phyloP scores from a whole-genome alignment of 1,140 invertebrate genomes.

The Harlomillsia oculata region DNA sequence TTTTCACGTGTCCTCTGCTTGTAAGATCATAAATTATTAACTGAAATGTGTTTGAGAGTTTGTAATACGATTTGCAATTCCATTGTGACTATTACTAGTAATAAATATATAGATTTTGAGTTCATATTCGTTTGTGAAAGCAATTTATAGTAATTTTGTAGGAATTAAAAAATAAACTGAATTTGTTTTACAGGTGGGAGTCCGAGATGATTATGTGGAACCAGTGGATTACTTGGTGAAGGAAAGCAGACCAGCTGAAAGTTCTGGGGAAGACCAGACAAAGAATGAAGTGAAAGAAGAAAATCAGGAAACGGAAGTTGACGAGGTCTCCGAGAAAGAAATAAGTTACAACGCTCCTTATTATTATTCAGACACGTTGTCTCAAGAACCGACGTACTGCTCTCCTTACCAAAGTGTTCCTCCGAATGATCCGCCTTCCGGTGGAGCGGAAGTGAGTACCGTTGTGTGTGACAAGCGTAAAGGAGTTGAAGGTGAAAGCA shows the following conservation, averaged over 20 bases:
- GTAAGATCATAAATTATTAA: too few species aligned
- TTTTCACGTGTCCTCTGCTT: too few species aligned
- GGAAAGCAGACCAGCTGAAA: not conserved
- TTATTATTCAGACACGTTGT: constrained; percentile 33
- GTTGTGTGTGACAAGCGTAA: not conserved
- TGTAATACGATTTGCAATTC: too few species aligned
- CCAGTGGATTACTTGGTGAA: too few species aligned
- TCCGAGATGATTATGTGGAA: constrained; percentile 30
- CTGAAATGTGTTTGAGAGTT: too few species aligned
- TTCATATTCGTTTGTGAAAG: too few species aligned
- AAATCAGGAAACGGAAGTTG: not conserved
- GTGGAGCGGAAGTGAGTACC: not conserved
- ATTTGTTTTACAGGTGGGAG: constrained; percentile 17
- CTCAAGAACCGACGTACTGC: constrained; percentile 18
- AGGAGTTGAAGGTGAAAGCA: not conserved
- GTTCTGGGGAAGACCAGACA: constrained; percentile 2
- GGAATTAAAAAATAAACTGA: not conserved
- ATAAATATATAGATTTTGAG: too few species aligned
- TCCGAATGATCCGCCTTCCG: not conserved
- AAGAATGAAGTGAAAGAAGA: not conserved
- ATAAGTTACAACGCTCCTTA: constrained; percentile 32
- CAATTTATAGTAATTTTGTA: too few species aligned
- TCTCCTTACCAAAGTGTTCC: not conserved
- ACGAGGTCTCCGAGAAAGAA: constrained; percentile 27
- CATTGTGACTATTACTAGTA: too few species aligned